A percentile compares a stretch with the other conserved stretches of the same genome.
Evolutionary conservation across 2,113 vertebrate species (phyloP).

Genomic region (Mola mola): DNA sequence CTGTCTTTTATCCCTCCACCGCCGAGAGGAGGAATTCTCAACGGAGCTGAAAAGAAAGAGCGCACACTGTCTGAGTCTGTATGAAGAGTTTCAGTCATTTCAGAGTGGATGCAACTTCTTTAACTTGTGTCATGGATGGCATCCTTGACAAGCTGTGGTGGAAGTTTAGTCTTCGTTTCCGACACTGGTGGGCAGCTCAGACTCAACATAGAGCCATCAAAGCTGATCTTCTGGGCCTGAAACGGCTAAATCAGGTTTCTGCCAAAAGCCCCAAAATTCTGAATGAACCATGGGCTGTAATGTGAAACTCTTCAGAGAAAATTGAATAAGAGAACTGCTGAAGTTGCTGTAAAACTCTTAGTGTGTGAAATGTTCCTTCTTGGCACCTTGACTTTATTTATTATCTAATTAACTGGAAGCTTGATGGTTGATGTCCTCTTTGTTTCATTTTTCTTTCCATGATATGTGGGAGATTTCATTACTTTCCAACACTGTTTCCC

Average conservation of each 20-base stretch:
- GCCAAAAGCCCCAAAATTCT: constrained; percentile 10
- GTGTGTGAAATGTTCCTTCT: constrained; percentile 45
- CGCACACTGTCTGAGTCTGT: neutral
- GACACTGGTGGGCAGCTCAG: constrained; percentile 10
- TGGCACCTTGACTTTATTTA: constrained; percentile 61
- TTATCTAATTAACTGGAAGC: constrained; percentile 59
- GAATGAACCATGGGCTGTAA: constrained; percentile 14
- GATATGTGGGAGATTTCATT: constrained; percentile 58
- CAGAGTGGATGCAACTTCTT: constrained; percentile 36
- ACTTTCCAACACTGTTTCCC: constrained; percentile 56
- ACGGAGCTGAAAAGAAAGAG: neutral
- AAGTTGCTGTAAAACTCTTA: constrained; percentile 37
- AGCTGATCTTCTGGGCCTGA: constrained; percentile 27
- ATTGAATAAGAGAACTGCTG: constrained; percentile 34
- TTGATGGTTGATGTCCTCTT: constrained; percentile 41
- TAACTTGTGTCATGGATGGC: constrained; percentile 14
- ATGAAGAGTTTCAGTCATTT: constrained; percentile 30
- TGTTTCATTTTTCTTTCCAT: constrained; percentile 34
- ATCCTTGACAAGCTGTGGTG: neutral
- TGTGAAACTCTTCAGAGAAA: constrained; percentile 40
- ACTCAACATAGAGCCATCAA: constrained; percentile 5
- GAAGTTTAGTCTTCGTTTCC: constrained; percentile 22
- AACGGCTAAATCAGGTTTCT: constrained; percentile 31
- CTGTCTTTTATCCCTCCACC: neutral
- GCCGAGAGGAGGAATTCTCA: neutral